Percentiles rank a stretch among this genome's conserved stretches.
phyloP scores from a whole-genome alignment of 1,140 invertebrate species.

The Zaprionus kolodkinae region DNA sequence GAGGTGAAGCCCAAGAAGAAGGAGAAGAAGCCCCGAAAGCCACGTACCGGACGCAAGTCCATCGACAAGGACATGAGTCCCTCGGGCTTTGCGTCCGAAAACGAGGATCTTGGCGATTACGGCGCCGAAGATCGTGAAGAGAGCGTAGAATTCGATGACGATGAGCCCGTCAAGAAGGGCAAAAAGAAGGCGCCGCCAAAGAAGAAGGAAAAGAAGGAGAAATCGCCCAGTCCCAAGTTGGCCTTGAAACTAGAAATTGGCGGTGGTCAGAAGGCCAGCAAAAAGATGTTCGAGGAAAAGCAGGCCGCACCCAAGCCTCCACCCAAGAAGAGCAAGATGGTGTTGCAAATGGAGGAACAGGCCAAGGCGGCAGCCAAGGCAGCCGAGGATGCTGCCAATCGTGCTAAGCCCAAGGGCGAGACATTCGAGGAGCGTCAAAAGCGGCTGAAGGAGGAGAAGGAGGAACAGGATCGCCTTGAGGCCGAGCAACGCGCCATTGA shows the following conservation, averaged over 20 bases:
- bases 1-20: slow-evolving; percentile 81
- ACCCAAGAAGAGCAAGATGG: slow-evolving; percentile 83
- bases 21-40: slow-evolving; percentile 72
- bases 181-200: slow-evolving; percentile 82
- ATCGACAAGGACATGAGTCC: slow-evolving; percentile 69
- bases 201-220: slow-evolving; percentile 83
- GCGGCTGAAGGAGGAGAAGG: slow-evolving; percentile 73
- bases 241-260: slow-evolving; percentile 83
- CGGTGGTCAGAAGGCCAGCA: slow-evolving; percentile 77
- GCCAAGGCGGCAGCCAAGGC: slow-evolving; percentile 75
- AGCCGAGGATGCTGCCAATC: slow-evolving; percentile 73
- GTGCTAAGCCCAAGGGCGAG: slow-evolving; percentile 80
- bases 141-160: slow-evolving; percentile 71
- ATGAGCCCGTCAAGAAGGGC: slow-evolving; percentile 75
- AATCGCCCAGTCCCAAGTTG: slow-evolving; percentile 81
- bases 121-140: slow-evolving; percentile 67
- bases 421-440: slow-evolving; percentile 81
- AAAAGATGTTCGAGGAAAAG: slow-evolving; percentile 82
- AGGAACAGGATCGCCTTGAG: slow-evolving; percentile 72
- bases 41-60: slow-evolving; percentile 66
- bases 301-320: slow-evolving; percentile 73
- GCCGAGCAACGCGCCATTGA: slow-evolving; percentile 68
- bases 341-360: slow-evolving; percentile 82
- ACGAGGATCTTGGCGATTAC: slow-evolving; percentile 49
- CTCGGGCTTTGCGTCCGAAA: slow-evolving; percentile 25